phyloP scores from a whole-genome alignment of 2,797 vertebrate genomes.

The Tarsius wallacei region DNA sequence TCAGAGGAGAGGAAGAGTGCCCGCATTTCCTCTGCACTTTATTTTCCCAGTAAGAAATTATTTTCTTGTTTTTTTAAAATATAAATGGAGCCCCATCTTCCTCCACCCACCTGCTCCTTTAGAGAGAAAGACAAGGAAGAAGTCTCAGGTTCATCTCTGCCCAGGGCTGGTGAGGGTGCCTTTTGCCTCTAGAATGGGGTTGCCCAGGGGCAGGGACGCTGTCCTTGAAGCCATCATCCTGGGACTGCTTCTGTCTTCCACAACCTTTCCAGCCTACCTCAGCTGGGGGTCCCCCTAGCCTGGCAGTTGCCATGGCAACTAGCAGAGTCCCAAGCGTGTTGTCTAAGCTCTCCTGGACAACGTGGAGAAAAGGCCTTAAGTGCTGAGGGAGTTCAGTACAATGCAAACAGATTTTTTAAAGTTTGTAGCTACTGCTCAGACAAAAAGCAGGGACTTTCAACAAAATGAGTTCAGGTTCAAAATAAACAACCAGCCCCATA shows the following conservation, averaged over 20 bases:
- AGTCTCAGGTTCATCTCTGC: neutral
- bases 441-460: neutral
- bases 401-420: neutral
- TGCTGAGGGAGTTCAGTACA: neutral
- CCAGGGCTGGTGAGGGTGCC: neutral
- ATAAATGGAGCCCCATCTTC: neutral
- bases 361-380: neutral
- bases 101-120: rapidly evolving
- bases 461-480: neutral
- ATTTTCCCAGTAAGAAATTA: neutral
- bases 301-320: conserved; percentile 51
- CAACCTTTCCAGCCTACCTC: neutral
- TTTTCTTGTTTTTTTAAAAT: neutral
- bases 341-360: neutral
- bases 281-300: neutral
- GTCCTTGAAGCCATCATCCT: neutral
- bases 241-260: neutral
- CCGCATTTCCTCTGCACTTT: rapidly evolving
- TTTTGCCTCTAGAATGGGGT: rapidly evolving
- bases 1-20: neutral
- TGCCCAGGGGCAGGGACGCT: neutral
- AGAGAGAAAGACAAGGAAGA: rapidly evolving
- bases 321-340: no score
- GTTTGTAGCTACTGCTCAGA: neutral
- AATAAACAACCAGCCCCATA: no score